Base-by-base conservation (phyloP, 2,888 invertebrate genomes). In the Microctonus aethiopoides region DNA sequence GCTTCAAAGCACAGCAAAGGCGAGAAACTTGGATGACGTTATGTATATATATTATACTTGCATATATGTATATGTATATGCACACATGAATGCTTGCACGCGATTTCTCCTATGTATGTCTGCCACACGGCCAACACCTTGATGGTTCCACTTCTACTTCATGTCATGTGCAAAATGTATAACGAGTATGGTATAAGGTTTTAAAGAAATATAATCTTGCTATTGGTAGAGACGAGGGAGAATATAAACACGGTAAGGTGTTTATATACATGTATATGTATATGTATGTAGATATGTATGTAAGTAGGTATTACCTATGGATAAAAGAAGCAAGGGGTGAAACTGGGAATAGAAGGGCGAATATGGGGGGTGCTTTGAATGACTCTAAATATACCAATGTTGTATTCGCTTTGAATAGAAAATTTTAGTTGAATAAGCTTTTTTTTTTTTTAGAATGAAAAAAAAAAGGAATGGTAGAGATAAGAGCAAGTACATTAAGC, bases 381-480 rank as follows among this genome's bases (percentile, higher is more conserved):
- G 72, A 70, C 72, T 70, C 57, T 76, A 74, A 74, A 74, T 76
- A 72, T 74, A 70, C 72, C 72, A 76, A 76, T 77, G 75, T 74
- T 66, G 65, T 7, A 29, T 16, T 4, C 16, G 16, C 73, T 74
- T 70, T 65, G 64, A 72, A 73, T 70, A 72, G 71, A 73, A 69
- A 75, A 74, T 75, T 77, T 75, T 75, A n/a, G 77, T 77, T 76
- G 76, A 80, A 77, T 76, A 75, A 77, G 74, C 74, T n/a, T n/a
- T n/a, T n/a, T n/a, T n/a, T n/a, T n/a, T n/a, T n/a, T n/a, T n/a
- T 75, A 56, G 62, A 60, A 32, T 32, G 36, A 32, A 52, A 51
- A 67, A 67, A 65, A 52, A 54, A 62, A 59, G 20, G 34, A 34
- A 32, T 56, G 57, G 34, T 34, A 3, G 29, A n/a, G 71, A 68